These are phyloP conservation scores for Engraulis encrasicolus DNA, from an alignment of 2,113 vertebrate genomes.

Conservation along the genomic window DNA sequence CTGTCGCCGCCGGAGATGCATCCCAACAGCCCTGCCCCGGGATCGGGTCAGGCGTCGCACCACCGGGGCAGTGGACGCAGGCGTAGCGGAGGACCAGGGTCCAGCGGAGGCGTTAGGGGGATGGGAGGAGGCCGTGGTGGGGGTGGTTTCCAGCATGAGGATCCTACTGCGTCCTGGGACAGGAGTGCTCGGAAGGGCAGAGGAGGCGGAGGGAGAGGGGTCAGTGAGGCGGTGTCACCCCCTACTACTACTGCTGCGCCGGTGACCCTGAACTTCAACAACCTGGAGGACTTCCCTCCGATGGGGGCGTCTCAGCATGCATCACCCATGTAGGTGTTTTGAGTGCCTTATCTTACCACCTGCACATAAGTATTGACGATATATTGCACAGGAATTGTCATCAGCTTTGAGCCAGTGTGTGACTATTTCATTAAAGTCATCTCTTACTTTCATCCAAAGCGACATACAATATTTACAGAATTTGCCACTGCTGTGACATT, in stretches of 20 bases:
- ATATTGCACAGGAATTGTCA: background rate
- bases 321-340: slow-evolving; percentile 75
- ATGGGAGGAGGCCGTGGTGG: slow-evolving; percentile 69
- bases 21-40: slow-evolving; percentile 51
- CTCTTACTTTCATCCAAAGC: too few relatives aligned
- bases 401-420: background rate
- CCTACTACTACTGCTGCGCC: too few relatives aligned
- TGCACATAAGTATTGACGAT: background rate
- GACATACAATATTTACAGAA: too few relatives aligned
- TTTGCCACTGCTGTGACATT: too few relatives aligned
- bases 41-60: slow-evolving; percentile 63
- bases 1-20: slow-evolving; percentile 67
- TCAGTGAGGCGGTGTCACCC: slow-evolving; percentile 66
- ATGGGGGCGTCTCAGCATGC: slow-evolving; percentile 74
- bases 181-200: slow-evolving; percentile 73
- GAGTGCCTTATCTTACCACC: too few relatives aligned
- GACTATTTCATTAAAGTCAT: background rate
- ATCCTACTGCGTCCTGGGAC: slow-evolving; percentile 75
- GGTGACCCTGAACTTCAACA: slow-evolving; percentile 85
- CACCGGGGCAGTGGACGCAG: slow-evolving; percentile 77
- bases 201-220: slow-evolving; percentile 61
- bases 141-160: slow-evolving; percentile 65
- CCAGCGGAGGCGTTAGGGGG: slow-evolving; percentile 58
- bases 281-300: slow-evolving; percentile 96
- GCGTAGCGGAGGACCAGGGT: slow-evolving; percentile 70